Conservation (phyloP, 2,888 invertebrate species). For the Tipula vernalis region DNA sequence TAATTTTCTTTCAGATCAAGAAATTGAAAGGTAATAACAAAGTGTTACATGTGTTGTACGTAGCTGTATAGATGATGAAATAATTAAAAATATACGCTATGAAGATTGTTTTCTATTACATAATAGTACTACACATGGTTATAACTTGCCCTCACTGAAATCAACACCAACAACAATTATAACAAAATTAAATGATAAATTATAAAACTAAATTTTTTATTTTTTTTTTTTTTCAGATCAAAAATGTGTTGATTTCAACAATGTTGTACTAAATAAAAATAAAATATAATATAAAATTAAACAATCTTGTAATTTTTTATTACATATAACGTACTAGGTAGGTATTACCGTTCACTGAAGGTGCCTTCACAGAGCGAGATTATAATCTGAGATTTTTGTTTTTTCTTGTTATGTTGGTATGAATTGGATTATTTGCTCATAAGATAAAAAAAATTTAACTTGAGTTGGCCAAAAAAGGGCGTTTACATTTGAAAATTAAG, state of each 20-base stretch:
- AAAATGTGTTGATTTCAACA: neutral
- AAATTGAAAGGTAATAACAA: neutral
- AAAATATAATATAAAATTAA: no score
- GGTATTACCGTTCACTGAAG: no score
- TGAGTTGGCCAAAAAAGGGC: no score
- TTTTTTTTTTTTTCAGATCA: neutral
- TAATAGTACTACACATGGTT: neutral
- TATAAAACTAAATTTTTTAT: neutral
- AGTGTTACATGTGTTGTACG: neutral
- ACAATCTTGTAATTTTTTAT: no score
- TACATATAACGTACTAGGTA: no score
- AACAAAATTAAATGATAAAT: neutral
- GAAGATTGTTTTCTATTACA: neutral
- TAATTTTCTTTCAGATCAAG: neutral
- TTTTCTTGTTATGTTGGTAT: no score
- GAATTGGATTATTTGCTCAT: no score
- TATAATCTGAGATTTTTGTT: no score
- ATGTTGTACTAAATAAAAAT: neutral
- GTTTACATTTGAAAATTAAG: no score
- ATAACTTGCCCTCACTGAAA: conserved; percentile 8
- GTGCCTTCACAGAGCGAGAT: no score
- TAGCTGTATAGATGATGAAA: neutral
- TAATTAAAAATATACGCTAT: neutral
- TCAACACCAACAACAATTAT: neutral
- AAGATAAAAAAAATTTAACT: no score